Percentiles rank a stretch among this genome's conserved stretches.
These are phyloP conservation scores for Tetrao urogallus DNA, from an alignment of 2,113 vertebrate genomes.

Conservation along the genomic window DNA sequence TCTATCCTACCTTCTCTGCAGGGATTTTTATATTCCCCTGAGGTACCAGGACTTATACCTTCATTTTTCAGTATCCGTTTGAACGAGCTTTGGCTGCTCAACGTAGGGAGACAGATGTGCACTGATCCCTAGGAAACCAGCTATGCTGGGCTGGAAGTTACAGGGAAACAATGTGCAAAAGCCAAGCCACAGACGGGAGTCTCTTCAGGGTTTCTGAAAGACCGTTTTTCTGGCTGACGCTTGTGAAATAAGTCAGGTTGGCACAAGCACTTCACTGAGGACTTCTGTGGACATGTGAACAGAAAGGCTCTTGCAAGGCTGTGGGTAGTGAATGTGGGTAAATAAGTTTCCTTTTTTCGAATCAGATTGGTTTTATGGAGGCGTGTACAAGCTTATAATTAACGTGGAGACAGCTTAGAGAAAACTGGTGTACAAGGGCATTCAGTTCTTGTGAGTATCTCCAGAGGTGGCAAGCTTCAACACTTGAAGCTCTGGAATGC, in stretches of 20 bases:
- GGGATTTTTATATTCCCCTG: background rate
- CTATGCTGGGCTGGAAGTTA: background rate
- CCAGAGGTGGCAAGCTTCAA: background rate
- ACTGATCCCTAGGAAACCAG: background rate
- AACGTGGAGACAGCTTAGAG: background rate
- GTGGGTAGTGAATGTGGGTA: background rate
- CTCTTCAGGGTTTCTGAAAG: background rate
- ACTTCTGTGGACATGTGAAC: background rate
- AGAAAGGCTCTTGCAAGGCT: background rate
- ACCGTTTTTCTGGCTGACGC: background rate
- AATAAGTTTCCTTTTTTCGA: slow-evolving; percentile 13
- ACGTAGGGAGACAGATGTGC: background rate
- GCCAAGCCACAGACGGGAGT: background rate
- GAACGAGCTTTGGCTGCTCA: background rate
- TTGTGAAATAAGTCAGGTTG: background rate
- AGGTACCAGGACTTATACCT: background rate
- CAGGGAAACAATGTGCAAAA: background rate
- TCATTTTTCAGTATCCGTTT: background rate
- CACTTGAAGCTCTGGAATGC: slow-evolving; percentile 14
- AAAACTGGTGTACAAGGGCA: background rate
- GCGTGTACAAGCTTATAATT: background rate
- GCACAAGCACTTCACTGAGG: background rate
- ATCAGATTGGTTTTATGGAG: background rate
- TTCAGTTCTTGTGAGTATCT: slow-evolving; percentile 36
- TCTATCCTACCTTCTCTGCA: background rate